A percentile compares a stretch with the other conserved stretches of the same genome.
Conservation (phyloP, 1,140 invertebrate species). For the Leptinotarsa lineolata region DNA sequence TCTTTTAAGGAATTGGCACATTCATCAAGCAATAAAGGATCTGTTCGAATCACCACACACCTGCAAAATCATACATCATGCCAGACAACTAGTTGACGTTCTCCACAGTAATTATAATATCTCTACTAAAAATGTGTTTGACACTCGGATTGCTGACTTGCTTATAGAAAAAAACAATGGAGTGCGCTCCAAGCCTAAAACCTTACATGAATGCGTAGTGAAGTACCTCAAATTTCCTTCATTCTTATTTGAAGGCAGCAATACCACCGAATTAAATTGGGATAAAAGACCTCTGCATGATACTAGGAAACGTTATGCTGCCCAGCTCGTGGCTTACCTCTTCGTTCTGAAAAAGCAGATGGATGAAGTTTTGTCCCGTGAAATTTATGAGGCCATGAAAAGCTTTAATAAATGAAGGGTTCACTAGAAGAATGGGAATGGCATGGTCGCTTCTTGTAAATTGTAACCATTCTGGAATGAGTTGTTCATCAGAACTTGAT, state of each 20-base stretch:
- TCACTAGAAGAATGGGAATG: too few relatives aligned
- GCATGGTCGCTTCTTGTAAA: too few relatives aligned
- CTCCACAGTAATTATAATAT: conserved; percentile 34
- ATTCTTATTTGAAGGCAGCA: conserved; percentile 26
- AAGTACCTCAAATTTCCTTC: conserved; percentile 37
- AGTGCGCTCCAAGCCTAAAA: conserved; percentile 2
- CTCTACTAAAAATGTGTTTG: conserved; percentile 35
- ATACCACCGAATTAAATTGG: conserved; percentile 27
- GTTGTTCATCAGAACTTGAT: too few relatives aligned
- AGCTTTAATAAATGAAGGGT: conserved; percentile 23
- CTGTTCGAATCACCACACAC: conserved; percentile 36
- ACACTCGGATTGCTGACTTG: conserved; percentile 37
- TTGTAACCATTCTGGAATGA: too few relatives aligned
- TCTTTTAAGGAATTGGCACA: conserved; percentile 19
- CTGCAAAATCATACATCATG: conserved; percentile 38
- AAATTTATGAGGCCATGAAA: conserved; percentile 29
- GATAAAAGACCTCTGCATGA: conserved; percentile 32
- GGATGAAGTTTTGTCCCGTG: conserved; percentile 27
- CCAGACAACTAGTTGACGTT: conserved; percentile 31
- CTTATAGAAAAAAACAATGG: conserved; percentile 31
- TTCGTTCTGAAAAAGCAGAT: conserved; percentile 34
- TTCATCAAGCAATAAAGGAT: conserved; percentile 33
- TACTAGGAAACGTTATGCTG: conserved; percentile 30
- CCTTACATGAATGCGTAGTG: conserved; percentile 31
- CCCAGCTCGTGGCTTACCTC: conserved; percentile 35